These are phyloP conservation scores for Gymnarchus niloticus DNA, from an alignment of 2,113 vertebrate species.

Conservation along the genomic window DNA sequence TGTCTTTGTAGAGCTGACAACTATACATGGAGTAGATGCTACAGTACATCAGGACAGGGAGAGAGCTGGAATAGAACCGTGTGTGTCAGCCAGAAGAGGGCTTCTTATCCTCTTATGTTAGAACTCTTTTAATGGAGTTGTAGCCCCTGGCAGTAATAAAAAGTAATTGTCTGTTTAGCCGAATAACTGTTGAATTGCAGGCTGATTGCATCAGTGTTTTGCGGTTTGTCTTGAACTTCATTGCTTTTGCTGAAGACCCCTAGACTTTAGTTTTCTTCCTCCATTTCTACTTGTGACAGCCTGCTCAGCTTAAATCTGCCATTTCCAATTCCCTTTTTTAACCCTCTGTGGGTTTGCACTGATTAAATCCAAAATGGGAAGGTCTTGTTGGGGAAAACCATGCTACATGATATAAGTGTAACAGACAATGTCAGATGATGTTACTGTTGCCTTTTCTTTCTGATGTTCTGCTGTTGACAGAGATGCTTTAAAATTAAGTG, in stretches of 20 bases:
- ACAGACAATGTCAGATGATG: not conserved
- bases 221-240: not conserved
- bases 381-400: not conserved
- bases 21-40: not conserved
- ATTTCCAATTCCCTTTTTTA: not conserved
- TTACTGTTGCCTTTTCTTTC: not conserved
- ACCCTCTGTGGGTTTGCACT: not conserved
- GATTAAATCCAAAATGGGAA: not conserved
- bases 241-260: not conserved
- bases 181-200: slow-evolving; percentile 18
- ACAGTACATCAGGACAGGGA: not conserved
- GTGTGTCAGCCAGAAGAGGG: not conserved
- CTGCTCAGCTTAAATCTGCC: not conserved
- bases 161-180: not conserved
- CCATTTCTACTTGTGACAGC: not conserved
- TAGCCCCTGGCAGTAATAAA: not conserved
- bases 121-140: not conserved
- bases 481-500: no score
- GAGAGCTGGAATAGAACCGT: not conserved
- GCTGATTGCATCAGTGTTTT: slow-evolving; percentile 15
- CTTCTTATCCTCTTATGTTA: not conserved
- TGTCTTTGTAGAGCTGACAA: not conserved
- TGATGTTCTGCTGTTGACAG: no score
- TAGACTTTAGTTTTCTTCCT: not conserved
- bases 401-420: not conserved